Base-by-base conservation (phyloP, 2,888 invertebrate species). In the Aleiodes testaceus region DNA sequence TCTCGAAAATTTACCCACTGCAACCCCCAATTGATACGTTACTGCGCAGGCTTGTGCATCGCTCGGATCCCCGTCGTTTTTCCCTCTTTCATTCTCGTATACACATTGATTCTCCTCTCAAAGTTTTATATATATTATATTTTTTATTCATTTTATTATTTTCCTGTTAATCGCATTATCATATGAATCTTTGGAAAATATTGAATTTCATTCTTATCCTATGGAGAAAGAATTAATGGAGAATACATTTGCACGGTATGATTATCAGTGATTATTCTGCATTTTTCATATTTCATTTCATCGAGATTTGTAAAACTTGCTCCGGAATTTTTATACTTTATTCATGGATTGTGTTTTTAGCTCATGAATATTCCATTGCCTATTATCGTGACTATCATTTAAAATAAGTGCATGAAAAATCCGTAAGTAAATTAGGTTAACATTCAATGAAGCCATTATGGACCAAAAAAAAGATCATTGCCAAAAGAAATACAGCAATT, bases 21-120 rank as follows among this genome's bases (percentile, higher is more conserved):
- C 74, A 73, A 74, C 74, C 66, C 74, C 79, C 78, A 74, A 80
- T 82, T 80, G 73, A 77, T 77, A 78, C 79, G 76, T 30, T 69
- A 81, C 75, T 78, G 84, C 84, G 85, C 85, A 84, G 68, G 81
- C 75, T 77, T 81, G 81, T 79, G 80, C 77, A 76, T 74, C 78
- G 74, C 59, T 77, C 22, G 42, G 22, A 22, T 30, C 36, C 50
- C 52, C 45, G 45, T 63, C 55, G 16, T 50, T 61, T 42, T 71
- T 50, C 44, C 47, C 30, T 59, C 47, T 68, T 59, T 18, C 59
- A 47, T 22, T 68, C 45, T 59, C 59, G 12, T 45, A 68, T 68
- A 49, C 42, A 59, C 42, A 59, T 59, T 59, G 42, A 59, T 59
- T 59, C 36, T 36, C 18, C 36, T 42, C 36, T 5, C 59, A 42